Conservation (phyloP, 2,113 vertebrate genomes). For the Polyodon spathula region DNA sequence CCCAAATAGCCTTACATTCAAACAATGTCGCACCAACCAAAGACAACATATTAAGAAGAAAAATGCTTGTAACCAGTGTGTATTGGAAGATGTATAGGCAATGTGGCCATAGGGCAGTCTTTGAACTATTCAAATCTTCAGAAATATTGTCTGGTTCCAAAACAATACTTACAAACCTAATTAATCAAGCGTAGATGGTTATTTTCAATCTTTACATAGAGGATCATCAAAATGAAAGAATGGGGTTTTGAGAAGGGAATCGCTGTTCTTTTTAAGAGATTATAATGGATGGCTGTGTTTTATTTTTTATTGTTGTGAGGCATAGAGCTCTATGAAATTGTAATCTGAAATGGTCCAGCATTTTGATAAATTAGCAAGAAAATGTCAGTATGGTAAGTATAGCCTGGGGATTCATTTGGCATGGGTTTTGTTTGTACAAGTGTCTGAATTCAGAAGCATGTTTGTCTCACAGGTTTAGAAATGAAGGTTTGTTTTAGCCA, state of each 20-base stretch:
- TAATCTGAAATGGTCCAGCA: too few relatives aligned
- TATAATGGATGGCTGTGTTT: not conserved
- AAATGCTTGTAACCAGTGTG: slow-evolving; percentile 64
- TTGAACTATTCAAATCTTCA: slow-evolving; percentile 76
- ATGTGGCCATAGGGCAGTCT: slow-evolving; percentile 66
- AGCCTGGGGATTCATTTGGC: too few relatives aligned
- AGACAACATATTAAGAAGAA: slow-evolving; percentile 74
- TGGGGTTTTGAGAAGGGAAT: slow-evolving; percentile 43
- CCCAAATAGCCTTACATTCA: slow-evolving; percentile 61
- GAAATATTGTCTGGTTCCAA: slow-evolving; percentile 68
- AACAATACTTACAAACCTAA: slow-evolving; percentile 75
- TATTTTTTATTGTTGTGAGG: too few relatives aligned
- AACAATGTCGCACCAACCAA: slow-evolving; percentile 71
- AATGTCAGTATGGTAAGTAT: too few relatives aligned
- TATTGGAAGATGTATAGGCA: slow-evolving; percentile 69
- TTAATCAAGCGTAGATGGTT: slow-evolving; percentile 72
- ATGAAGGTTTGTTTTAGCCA: too few relatives aligned
- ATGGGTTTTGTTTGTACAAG: too few relatives aligned
- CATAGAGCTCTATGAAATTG: too few relatives aligned
- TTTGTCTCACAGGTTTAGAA: too few relatives aligned
- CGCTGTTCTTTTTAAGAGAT: not conserved
- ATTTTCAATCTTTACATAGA: slow-evolving; percentile 57
- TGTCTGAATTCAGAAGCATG: too few relatives aligned
- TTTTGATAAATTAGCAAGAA: too few relatives aligned
- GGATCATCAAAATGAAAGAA: slow-evolving; percentile 56